Percentiles rank a stretch among this genome's conserved stretches.
Conservation (phyloP, 1,140 invertebrate genomes). For the Drosophila murphyi region DNA sequence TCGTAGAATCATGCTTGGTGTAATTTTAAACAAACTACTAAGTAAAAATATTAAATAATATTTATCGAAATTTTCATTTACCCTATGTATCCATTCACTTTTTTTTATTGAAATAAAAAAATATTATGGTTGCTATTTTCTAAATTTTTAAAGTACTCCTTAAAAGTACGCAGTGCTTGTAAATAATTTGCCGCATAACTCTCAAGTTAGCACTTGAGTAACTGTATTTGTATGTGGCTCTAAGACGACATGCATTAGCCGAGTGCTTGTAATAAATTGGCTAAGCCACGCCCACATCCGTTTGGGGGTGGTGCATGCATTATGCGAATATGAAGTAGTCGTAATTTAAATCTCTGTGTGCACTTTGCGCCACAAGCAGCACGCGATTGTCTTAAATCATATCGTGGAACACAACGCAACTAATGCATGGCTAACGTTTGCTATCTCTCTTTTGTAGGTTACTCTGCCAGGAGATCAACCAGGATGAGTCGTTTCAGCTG, state of each 20-base stretch:
- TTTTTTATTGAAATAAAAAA: too few relatives aligned
- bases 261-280: conserved; percentile 15
- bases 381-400: conserved; percentile 40
- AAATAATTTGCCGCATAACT: conserved; percentile 6
- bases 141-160: not conserved
- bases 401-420: conserved; percentile 2
- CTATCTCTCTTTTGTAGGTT: conserved; percentile 88
- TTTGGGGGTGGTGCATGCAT: not conserved
- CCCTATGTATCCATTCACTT: too few relatives aligned
- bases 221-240: not conserved
- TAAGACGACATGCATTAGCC: conserved; percentile 8
- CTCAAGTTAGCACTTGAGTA: not conserved
- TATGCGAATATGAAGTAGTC: conserved; percentile 25
- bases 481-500: conserved; percentile 93
- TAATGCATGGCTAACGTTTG: conserved; percentile 15
- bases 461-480: conserved; percentile 92
- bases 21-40: too few relatives aligned
- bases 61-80: too few relatives aligned
- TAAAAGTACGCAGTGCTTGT: not conserved
- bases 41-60: too few relatives aligned
- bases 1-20: too few relatives aligned
- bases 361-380: conserved; percentile 13
- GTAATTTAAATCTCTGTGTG: conserved; percentile 33
- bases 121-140: too few relatives aligned
- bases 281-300: not conserved